Evolutionary conservation across 2,113 vertebrate species (phyloP).

Genomic region (Ictalurus furcatus): DNA sequence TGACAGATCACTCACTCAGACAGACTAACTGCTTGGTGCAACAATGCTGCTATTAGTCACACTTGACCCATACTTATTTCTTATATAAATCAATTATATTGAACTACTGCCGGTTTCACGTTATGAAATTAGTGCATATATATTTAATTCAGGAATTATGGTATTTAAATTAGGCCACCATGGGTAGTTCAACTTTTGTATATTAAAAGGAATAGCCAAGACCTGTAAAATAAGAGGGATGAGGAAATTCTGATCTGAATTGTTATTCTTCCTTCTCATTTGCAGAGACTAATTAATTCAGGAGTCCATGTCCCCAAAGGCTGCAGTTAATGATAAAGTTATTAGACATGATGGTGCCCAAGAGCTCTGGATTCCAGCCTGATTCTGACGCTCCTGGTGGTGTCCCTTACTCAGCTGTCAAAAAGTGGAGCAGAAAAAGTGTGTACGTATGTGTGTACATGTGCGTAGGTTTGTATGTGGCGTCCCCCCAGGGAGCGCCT

Average conservation of each 20-base stretch:
- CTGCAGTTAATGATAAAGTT: slow-evolving; percentile 77
- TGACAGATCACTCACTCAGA: slow-evolving; percentile 37
- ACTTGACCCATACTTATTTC: slow-evolving; percentile 53
- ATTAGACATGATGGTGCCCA: slow-evolving; percentile 73
- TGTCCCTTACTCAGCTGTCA: slow-evolving; percentile 68
- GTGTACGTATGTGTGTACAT: neutral
- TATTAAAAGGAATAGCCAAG: slow-evolving; percentile 24
- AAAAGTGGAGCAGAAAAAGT: slow-evolving; percentile 42
- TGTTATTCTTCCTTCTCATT: slow-evolving; percentile 54
- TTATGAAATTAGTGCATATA: slow-evolving; percentile 6
- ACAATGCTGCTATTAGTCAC: slow-evolving; percentile 56
- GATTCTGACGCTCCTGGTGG: slow-evolving; percentile 60
- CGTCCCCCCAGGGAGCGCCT: slow-evolving; percentile 21
- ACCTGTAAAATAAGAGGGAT: slow-evolving; percentile 23
- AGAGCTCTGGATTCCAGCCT: slow-evolving; percentile 69
- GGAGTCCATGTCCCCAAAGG: slow-evolving; percentile 73
- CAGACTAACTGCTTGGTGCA: slow-evolving; percentile 37
- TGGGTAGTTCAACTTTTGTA: neutral
- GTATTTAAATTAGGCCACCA: slow-evolving; percentile 12
- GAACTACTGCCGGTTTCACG: neutral
- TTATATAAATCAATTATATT: slow-evolving; percentile 26
- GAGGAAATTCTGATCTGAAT: slow-evolving; percentile 40
- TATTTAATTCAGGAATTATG: slow-evolving; percentile 10
- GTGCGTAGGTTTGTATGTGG: slow-evolving; percentile 3
- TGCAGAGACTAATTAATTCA: slow-evolving; percentile 75